Conservation (phyloP, 2,113 vertebrate genomes). For the Lophotis ruficrista region DNA sequence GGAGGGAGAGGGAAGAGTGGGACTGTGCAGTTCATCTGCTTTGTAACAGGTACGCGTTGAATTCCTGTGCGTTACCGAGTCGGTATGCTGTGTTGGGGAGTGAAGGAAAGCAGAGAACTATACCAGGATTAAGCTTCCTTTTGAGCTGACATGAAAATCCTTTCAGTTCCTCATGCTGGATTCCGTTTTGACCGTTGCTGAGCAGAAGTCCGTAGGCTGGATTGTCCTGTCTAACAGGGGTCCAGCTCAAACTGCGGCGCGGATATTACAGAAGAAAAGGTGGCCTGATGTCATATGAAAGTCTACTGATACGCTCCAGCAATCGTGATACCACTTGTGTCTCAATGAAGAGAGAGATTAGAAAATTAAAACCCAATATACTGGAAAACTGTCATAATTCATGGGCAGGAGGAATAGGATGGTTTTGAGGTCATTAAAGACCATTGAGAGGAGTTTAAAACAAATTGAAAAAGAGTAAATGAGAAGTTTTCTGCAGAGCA, state of each 20-base stretch:
- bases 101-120: background rate
- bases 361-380: background rate
- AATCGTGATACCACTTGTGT: background rate
- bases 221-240: background rate
- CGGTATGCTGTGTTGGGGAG: background rate
- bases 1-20: slow-evolving; percentile 10
- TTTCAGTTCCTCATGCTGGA: background rate
- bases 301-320: background rate
- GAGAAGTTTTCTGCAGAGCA: background rate
- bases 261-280: background rate
- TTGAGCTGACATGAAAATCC: background rate
- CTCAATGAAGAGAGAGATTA: background rate
- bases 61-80: background rate
- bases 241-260: background rate
- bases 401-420: background rate
- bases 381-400: background rate
- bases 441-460: background rate
- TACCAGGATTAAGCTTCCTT: background rate
- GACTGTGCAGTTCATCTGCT: background rate
- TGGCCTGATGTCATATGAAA: background rate
- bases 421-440: background rate
- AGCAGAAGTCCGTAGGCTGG: background rate
- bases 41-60: background rate
- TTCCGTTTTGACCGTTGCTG: background rate
- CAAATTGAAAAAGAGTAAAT: background rate